These are phyloP conservation scores for Metellina segmentata DNA, from an alignment of 2,888 invertebrate species.

Conservation along the genomic window DNA sequence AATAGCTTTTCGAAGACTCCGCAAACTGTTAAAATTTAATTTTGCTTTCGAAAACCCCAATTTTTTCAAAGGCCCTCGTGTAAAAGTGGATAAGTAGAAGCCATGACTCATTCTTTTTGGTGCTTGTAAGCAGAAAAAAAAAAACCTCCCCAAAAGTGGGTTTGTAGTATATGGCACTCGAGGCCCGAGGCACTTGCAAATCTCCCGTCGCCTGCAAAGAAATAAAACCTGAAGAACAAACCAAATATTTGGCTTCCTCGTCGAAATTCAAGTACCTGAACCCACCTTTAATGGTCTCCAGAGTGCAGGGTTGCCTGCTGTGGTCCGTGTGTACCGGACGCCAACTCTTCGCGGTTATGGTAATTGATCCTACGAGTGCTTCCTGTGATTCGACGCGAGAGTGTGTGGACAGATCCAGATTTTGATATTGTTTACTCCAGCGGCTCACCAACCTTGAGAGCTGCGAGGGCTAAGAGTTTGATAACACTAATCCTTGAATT, in stretches of 20 bases:
- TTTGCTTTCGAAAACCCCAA: not conserved
- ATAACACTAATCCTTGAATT: no score
- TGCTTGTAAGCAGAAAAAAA: slow-evolving; percentile 1
- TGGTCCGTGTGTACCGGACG: not conserved
- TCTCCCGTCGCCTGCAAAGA: slow-evolving; percentile 11
- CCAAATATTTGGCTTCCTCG: slow-evolving; percentile 73
- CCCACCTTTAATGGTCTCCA: slow-evolving; percentile 68
- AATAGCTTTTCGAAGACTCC: no score
- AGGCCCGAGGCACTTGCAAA: slow-evolving; percentile 23
- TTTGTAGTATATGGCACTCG: slow-evolving; percentile 69
- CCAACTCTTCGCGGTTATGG: slow-evolving; percentile 49
- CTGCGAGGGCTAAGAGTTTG: no score
- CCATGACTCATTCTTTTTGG: slow-evolving; percentile 39
- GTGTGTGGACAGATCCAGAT: not conserved
- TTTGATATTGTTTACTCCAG: not conserved
- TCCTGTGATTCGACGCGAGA: not conserved
- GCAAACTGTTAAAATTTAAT: not conserved
- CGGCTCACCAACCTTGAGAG: no score
- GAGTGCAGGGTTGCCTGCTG: slow-evolving; percentile 36
- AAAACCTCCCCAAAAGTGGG: slow-evolving; percentile 52
- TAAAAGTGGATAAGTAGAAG: not conserved
- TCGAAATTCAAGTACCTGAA: slow-evolving; percentile 64
- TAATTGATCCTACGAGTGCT: slow-evolving; percentile 52
- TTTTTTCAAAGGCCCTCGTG: not conserved
- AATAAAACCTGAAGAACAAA: slow-evolving; percentile 72